Base-by-base conservation (phyloP, 2,888 invertebrate species). In the Loripinus fragilis region DNA sequence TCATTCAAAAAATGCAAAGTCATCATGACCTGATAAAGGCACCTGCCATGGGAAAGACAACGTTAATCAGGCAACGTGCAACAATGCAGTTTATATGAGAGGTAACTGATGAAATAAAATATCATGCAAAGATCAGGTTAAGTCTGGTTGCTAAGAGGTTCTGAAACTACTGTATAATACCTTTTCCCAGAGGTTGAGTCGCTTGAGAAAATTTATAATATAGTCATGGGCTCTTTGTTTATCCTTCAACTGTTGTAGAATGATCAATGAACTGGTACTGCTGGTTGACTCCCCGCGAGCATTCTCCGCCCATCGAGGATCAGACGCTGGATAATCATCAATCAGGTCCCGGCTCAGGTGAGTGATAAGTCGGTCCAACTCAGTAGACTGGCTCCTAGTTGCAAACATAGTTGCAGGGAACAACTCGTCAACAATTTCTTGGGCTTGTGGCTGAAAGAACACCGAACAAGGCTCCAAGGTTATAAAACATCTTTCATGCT, bases 261-360 rank as follows among this genome's bases (percentile, higher is more conserved):
- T 96, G 93, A 98, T 97, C 94, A 98, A 95, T 2, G 98, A 97
- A 25, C 95, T 95, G 0, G 96, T 96, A 91, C 96, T 96, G 78
- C 96, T 96, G 41, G 96, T 94, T 69, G 95, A 93, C 0, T 95
- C 94, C 89, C 90, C 85, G 38, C 91, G 90, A 23, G 90, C 85
- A 15, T 91, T 93, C 86, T 95, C 95, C 0, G 95, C 94, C 96
- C 96, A 96, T 71, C 96, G 94, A 0, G 98, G 98, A 95, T 98
- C 98, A 20, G 97, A 96, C 0, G 96, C 96, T 0, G 98, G 98
- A 85, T 96, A 95, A 94, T 98, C 98, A 92, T 98, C 97, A 74
- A 98, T 95, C 88, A 98, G 95, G 92, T 97, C 96, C 78, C 95
- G 94, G 76, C 97, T 97, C 35, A 97, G 95, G 71, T 94, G 94